Conservation (phyloP, 1,140 invertebrate species). For the Diuraphis noxia region DNA sequence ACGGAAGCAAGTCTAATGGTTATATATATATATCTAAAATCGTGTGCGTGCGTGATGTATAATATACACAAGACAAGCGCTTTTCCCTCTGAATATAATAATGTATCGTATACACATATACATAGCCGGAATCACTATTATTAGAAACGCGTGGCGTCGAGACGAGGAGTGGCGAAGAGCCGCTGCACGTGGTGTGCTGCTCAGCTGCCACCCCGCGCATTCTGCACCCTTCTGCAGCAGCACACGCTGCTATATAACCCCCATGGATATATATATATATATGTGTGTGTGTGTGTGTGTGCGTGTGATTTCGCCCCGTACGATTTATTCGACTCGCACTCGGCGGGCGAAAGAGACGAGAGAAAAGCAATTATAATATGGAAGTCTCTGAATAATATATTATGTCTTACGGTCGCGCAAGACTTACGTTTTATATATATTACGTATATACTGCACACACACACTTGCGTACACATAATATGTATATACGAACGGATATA, state of each 20-base stretch:
- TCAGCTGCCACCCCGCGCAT: background rate
- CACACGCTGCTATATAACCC: background rate
- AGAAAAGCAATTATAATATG: constrained; percentile 2
- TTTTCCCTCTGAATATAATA: constrained; percentile 14
- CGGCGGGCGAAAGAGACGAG: background rate
- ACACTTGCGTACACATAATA: background rate
- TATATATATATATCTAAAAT: background rate
- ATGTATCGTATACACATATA: background rate
- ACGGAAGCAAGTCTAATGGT: background rate
- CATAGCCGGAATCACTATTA: constrained; percentile 15
- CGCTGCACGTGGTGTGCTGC: constrained; percentile 5
- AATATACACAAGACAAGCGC: background rate
- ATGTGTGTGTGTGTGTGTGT: too few relatives aligned
- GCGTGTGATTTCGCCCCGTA: background rate
- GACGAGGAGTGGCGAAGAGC: background rate
- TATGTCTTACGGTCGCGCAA: background rate
- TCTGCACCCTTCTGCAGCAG: background rate
- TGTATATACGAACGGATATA: background rate
- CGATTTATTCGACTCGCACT: constrained; percentile 2
- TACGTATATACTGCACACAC: background rate
- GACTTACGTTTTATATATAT: background rate
- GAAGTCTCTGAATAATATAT: background rate
- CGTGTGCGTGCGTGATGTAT: background rate
- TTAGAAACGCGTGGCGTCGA: constrained; percentile 20
- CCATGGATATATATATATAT: background rate